Evolutionary conservation across 2,113 vertebrate species (phyloP), one percentile per base, ranked within the genome.

Genomic region (Bubo bubo): DNA sequence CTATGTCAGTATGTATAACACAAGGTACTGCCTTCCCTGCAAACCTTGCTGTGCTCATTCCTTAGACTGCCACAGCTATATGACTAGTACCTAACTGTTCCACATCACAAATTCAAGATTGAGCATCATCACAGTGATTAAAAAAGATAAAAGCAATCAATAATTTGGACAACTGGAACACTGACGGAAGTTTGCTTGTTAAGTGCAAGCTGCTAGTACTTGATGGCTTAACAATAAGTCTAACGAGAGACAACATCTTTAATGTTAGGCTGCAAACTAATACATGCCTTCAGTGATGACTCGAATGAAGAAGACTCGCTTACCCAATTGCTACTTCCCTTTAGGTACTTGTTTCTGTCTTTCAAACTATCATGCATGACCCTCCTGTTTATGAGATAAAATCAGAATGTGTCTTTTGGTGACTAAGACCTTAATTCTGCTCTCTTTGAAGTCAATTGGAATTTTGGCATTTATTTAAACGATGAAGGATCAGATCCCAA

Each of bases 381-480:
- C 39, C 82, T 77, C 18, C 76, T 63, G 64, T 0, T 56, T 4
- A 55, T 8, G 19, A 92, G 86, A 93, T 86, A 79, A 92, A 77
- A 94, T 84, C 92, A 64, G 35, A 41, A 52, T 0, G 20, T n/a
- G 64, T 35, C 60, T 83, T 79, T 24, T 23, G 60, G 88, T 87
- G 72, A 86, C 86, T 52, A 47, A 88, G 47, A 59, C 71, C 75
- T 90, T 50, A 23, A 77, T 71, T 88, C 24, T 59, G 71, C 43
- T 90, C 23, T 34, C 86, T 96, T 93, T 97, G 95, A 95, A 93
- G 92, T 60, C 50, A 14, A 11, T 0, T 10, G 21, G 67, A 74
- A 86, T 92, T 88, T 77, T 83, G 94, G 91, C 86, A 20, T 76
- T 79, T 62, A 45, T 55, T 58, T 66, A 47, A 7, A 70, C 0